Percentiles rank a stretch among this genome's conserved stretches.
phyloP scores from a whole-genome alignment of 2,888 invertebrate genomes.

The Nomada goodeniana region DNA sequence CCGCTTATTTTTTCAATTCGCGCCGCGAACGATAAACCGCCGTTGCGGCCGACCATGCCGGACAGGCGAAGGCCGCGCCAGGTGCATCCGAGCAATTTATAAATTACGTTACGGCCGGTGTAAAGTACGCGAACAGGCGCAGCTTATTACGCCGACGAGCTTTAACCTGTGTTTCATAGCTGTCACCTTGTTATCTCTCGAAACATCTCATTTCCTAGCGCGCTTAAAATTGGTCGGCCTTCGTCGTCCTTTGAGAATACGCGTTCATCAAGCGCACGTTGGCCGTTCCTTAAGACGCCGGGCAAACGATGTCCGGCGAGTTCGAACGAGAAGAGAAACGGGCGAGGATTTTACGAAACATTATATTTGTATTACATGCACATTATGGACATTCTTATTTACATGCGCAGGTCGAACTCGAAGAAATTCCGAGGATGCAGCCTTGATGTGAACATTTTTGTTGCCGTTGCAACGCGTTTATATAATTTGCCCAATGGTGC shows the following conservation, averaged over 20 bases:
- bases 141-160: conserved; percentile 25
- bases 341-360: neutral
- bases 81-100: conserved; percentile 64
- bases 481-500: no score
- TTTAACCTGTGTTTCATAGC: conserved; percentile 26
- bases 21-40: conserved; percentile 62
- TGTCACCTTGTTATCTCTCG: conserved; percentile 33
- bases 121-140: conserved; percentile 45
- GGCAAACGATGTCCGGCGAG: neutral
- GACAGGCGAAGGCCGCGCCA: conserved; percentile 55
- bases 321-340: neutral
- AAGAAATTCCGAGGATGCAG: no score
- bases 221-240: conserved; percentile 7
- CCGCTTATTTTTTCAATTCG: conserved; percentile 57
- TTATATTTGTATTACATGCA: no score
- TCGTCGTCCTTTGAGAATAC: neutral
- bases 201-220: conserved; percentile 38
- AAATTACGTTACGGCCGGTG: conserved; percentile 47
- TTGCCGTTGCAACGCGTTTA: no score
- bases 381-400: no score
- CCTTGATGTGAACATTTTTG: no score
- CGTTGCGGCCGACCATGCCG: conserved; percentile 41
- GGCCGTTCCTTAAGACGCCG: neutral
- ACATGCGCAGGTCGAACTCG: no score
- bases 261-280: conserved; percentile 10